Evolutionary conservation across 23 tunicate species (phyloP).

Genomic region (Diplosoma virens): DNA sequence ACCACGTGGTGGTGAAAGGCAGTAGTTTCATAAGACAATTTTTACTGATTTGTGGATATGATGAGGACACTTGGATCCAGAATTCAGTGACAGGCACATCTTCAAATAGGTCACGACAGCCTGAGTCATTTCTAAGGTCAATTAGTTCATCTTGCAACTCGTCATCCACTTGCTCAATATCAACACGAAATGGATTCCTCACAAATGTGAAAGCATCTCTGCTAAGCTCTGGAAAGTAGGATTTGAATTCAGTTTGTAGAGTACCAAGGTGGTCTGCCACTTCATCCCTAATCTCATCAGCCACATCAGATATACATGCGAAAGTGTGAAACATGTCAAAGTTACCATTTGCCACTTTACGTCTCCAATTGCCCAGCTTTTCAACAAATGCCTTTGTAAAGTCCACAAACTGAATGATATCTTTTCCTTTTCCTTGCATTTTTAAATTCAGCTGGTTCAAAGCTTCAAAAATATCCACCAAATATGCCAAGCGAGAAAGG

Average conservation of each 20-base stretch:
- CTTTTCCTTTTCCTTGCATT: conserved; percentile 27
- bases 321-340: conserved; percentile 45
- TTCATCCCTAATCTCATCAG: conserved; percentile 41
- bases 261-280: conserved; percentile 42
- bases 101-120: conserved; percentile 65
- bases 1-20: conserved; percentile 58
- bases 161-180: conserved; percentile 54
- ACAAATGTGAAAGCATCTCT: conserved; percentile 36
- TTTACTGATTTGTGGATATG: conserved; percentile 47
- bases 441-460: conserved; percentile 43
- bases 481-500: conserved; percentile 36
- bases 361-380: conserved; percentile 43
- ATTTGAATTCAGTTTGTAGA: conserved; percentile 47
- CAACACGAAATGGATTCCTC: conserved; percentile 60
- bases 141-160: conserved; percentile 61
- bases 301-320: conserved; percentile 43
- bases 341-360: conserved; percentile 38
- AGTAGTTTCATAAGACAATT: conserved; percentile 36
- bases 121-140: conserved; percentile 54
- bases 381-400: conserved; percentile 41
- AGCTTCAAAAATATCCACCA: conserved; percentile 39
- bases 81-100: conserved; percentile 63
- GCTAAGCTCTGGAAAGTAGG: conserved; percentile 53
- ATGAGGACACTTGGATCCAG: conserved; percentile 44
- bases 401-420: conserved; percentile 32